These are phyloP conservation scores for Onthophagus taurus DNA, from an alignment of 1,140 invertebrate genomes.

Conservation along the genomic window DNA sequence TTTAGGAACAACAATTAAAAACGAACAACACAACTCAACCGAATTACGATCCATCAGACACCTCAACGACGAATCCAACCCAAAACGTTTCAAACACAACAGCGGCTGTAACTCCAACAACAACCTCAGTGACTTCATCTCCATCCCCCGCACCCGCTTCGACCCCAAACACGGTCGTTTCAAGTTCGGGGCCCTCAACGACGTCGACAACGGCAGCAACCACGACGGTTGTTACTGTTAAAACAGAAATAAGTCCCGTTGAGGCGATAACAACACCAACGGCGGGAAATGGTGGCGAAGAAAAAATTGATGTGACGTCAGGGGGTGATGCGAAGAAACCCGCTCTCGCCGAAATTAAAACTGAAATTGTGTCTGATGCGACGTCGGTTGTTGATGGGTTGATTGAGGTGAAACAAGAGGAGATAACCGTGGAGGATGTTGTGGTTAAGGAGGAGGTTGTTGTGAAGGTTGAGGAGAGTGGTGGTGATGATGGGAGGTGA, in stretches of 20 bases:
- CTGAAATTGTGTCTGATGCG: too few species aligned
- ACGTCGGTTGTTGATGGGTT: too few species aligned
- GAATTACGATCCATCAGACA: too few species aligned
- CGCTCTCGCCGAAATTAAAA: conserved; percentile 1
- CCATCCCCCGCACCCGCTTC: conserved; percentile 22
- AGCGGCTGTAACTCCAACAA: conserved; percentile 22
- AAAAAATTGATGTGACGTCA: too few species aligned
- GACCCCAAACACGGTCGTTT: conserved; percentile 18
- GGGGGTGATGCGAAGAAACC: not conserved
- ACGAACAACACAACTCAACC: too few species aligned
- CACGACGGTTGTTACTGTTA: not conserved
- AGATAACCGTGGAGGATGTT: too few species aligned
- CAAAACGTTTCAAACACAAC: too few species aligned
- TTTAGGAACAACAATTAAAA: conserved; percentile 65
- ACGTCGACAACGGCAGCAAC: conserved; percentile 21
- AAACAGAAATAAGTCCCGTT: conserved; percentile 3
- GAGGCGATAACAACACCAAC: conserved; percentile 1
- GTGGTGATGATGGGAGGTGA: conserved; percentile 5
- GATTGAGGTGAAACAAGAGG: too few species aligned
- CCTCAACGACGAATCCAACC: conserved; percentile 36
- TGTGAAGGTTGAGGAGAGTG: conserved; percentile 1
- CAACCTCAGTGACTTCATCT: conserved; percentile 28
- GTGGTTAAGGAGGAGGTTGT: not conserved
- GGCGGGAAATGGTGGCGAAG: conserved; percentile 12
- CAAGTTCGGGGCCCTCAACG: conserved; percentile 25